A percentile compares a stretch with the other conserved stretches of the same genome.
These are phyloP conservation scores for Notoglanidium macrostoma DNA, from an alignment of 2,797 vertebrate species.

Conservation along the genomic window DNA sequence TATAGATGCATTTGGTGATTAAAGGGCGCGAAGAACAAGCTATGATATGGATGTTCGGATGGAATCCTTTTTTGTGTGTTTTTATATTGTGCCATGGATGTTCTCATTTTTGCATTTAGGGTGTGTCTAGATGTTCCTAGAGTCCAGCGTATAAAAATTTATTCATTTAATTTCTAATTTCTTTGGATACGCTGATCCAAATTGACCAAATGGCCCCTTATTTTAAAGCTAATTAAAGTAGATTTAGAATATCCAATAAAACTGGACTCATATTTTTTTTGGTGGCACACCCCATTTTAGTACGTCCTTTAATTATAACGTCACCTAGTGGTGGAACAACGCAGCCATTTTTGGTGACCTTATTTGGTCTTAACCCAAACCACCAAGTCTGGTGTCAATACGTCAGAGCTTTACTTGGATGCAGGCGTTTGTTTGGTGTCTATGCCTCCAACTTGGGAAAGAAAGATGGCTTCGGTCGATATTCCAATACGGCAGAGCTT, in stretches of 20 bases:
- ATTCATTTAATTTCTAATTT: too few species aligned
- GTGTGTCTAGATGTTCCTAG: too few species aligned
- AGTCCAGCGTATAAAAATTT: too few species aligned
- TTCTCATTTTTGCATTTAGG: not conserved
- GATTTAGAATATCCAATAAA: too few species aligned
- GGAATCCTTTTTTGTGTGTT: not conserved
- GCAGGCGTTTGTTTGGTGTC: not conserved
- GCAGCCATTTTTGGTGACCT: not conserved
- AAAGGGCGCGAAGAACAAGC: not conserved
- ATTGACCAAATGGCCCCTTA: too few species aligned
- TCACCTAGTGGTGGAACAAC: not conserved
- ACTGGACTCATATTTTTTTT: too few species aligned
- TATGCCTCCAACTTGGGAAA: not conserved
- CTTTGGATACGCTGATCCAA: too few species aligned
- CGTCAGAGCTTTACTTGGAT: not conserved
- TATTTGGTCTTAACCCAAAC: not conserved
- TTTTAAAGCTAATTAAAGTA: too few species aligned
- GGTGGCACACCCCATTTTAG: too few species aligned
- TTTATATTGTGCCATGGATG: not conserved
- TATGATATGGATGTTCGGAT: too few species aligned
- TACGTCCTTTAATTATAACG: not conserved
- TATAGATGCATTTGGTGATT: not conserved
- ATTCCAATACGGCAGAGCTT: not conserved
- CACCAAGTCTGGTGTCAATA: too few species aligned
- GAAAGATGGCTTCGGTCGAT: too few species aligned